A percentile compares a stretch with the other conserved stretches of the same genome.
phyloP scores from a whole-genome alignment of 2,888 invertebrate genomes.

The Drosophila suboccidentalis region DNA sequence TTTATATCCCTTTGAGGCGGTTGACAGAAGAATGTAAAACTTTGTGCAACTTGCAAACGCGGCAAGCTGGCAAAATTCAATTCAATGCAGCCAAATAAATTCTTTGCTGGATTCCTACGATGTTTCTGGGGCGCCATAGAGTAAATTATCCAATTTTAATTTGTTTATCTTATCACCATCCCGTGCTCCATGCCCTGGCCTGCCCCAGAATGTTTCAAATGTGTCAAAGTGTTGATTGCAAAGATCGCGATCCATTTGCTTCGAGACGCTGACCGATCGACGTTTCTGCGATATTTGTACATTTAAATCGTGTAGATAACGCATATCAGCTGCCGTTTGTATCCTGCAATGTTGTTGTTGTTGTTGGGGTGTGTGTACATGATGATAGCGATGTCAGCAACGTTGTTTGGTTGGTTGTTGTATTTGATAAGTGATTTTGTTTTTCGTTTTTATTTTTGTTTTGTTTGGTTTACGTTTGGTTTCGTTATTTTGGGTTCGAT shows the following conservation, averaged over 20 bases:
- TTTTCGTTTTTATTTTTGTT: slow-evolving; percentile 19
- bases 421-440: slow-evolving; percentile 24
- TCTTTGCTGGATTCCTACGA: slow-evolving; percentile 60
- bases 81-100: slow-evolving; percentile 24
- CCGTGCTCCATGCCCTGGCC: slow-evolving; percentile 89
- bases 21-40: slow-evolving; percentile 52
- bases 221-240: slow-evolving; percentile 90
- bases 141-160: slow-evolving; percentile 85
- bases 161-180: slow-evolving; percentile 79
- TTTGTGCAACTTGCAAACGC: slow-evolving; percentile 81
- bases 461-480: slow-evolving; percentile 19
- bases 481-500: slow-evolving; percentile 34
- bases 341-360: slow-evolving; percentile 56
- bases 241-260: slow-evolving; percentile 88
- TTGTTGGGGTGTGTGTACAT: slow-evolving; percentile 35
- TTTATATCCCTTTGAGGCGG: neutral
- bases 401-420: slow-evolving; percentile 35
- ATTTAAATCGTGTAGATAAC: slow-evolving; percentile 87
- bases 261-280: slow-evolving; percentile 82
- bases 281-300: slow-evolving; percentile 87
- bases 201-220: slow-evolving; percentile 92
- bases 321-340: slow-evolving; percentile 82
- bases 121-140: slow-evolving; percentile 82
- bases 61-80: slow-evolving; percentile 82
- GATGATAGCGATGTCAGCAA: slow-evolving; percentile 31